Evolutionary conservation across 2,888 invertebrate genomes (phyloP).

Genomic region (Mesopsocus fuscifrons): DNA sequence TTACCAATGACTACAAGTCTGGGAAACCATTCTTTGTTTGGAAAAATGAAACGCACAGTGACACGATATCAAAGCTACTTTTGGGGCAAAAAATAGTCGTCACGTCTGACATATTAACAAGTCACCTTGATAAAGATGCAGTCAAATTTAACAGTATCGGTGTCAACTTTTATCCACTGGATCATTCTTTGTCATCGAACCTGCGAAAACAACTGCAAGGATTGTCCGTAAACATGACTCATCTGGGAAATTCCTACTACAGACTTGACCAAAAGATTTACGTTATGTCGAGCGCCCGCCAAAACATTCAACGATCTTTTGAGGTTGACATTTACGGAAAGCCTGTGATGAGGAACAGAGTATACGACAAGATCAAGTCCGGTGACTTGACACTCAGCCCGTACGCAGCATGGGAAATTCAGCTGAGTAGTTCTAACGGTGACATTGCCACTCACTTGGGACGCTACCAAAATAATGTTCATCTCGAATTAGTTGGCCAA

Average conservation of each 20-base stretch:
- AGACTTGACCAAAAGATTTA: no score
- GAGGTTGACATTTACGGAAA: not conserved
- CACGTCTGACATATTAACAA: not conserved
- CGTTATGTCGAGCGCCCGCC: not conserved
- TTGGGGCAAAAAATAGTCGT: no score
- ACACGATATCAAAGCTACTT: not conserved
- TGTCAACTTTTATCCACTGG: not conserved
- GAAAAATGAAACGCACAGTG: not conserved
- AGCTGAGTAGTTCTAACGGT: not conserved
- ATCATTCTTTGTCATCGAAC: not conserved
- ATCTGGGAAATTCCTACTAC: constrained; percentile 1
- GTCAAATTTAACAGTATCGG: not conserved
- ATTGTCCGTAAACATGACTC: not conserved
- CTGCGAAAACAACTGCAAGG: not conserved
- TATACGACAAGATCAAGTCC: constrained; percentile 1
- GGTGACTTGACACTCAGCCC: not conserved
- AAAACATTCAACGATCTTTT: not conserved
- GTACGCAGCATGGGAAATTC: constrained; percentile 1
- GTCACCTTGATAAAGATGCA: not conserved
- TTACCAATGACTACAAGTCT: not conserved
- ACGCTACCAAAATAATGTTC: not conserved
- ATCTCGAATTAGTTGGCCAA: not conserved
- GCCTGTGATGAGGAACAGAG: not conserved
- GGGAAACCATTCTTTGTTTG: not conserved
- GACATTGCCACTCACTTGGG: not conserved